phyloP scores from a whole-genome alignment of 2,797 vertebrate species.

The Pteronotus mesoamericanus region DNA sequence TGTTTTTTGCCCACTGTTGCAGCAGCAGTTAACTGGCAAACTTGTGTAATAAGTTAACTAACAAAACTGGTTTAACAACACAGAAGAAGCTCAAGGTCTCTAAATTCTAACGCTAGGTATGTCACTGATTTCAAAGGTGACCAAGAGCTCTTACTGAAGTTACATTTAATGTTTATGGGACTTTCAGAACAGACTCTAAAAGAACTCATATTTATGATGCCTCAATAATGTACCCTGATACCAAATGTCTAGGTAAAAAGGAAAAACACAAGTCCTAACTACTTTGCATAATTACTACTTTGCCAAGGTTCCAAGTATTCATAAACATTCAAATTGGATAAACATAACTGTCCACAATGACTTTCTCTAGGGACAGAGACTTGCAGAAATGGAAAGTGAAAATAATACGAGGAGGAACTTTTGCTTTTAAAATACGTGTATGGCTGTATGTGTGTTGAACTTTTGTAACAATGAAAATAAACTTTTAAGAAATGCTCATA shows the following conservation, averaged over 20 bases:
- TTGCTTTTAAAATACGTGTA: background rate
- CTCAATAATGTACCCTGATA: background rate
- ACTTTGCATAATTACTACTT: background rate
- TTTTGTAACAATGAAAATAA: background rate
- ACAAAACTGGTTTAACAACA: conserved; percentile 67
- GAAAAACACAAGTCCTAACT: background rate
- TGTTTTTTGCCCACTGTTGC: background rate
- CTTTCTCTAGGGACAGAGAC: background rate
- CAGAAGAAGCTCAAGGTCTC: conserved; percentile 24
- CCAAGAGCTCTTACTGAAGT: background rate
- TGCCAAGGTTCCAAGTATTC: background rate
- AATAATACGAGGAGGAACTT: background rate
- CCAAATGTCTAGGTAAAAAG: background rate
- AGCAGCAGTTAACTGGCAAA: conserved; percentile 54
- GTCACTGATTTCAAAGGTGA: conserved; percentile 34
- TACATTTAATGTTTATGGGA: background rate
- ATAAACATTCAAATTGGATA: conserved; percentile 1
- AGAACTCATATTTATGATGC: background rate
- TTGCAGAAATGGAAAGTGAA: conserved; percentile 19
- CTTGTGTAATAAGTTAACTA: conserved; percentile 61
- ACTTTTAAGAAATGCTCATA: background rate
- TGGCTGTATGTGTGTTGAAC: background rate
- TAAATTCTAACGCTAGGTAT: conserved; percentile 36
- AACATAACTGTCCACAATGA: background rate
- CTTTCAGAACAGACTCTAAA: background rate